Base-by-base conservation (phyloP, 1,140 invertebrate species). In the Rhopalosiphum padi region DNA sequence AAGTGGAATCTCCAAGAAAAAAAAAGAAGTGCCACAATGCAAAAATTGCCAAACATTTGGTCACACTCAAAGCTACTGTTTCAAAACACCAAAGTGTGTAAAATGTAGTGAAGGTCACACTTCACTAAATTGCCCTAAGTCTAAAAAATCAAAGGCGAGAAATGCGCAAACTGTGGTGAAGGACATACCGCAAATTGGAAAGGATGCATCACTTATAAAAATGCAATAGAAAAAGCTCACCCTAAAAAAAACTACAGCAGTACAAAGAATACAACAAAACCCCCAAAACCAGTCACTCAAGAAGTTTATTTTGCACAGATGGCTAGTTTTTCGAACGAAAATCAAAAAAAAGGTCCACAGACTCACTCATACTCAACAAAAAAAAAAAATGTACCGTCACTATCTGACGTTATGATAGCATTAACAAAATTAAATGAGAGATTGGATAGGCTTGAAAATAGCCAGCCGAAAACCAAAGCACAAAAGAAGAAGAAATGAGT, bases 11-110 rank as follows among this genome's bases (percentile, higher is more conserved):
- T 41, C 94, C 93, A 41, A 89, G 37, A 9, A 86, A 91, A 48
- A 55, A 77, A 51, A 82, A 41, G 51, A 48, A 35, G 77, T 91
- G 1, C 89, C 82, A 53, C 89, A 87, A 35, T 94, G 90, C 8
- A 91, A 85, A 83, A 83, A 51, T 23, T 94, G 83, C 46, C 93
- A 94, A 68, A 23, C 18, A 43, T 35, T 91, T 83, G 77, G 15
- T 18, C 95, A 95, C 91, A 83, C 43, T 25, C 41, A 46, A 43
- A 82, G 53, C 51, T 86, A 51, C 15, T 93, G 91, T 85, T 21
- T 15, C 6, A 93, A 60, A 77, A 83, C 0, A 37, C 30, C 77
- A 35, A n/a, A n/a, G 25, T 94, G 89, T 83, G 55, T 94, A 30
- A 86, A 94, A 90, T 94, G 89, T 60, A 68, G 89, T n/a, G 37